These are phyloP conservation scores for Mesitornis unicolor DNA, from an alignment of 2,113 vertebrate species.

Conservation along the genomic window DNA sequence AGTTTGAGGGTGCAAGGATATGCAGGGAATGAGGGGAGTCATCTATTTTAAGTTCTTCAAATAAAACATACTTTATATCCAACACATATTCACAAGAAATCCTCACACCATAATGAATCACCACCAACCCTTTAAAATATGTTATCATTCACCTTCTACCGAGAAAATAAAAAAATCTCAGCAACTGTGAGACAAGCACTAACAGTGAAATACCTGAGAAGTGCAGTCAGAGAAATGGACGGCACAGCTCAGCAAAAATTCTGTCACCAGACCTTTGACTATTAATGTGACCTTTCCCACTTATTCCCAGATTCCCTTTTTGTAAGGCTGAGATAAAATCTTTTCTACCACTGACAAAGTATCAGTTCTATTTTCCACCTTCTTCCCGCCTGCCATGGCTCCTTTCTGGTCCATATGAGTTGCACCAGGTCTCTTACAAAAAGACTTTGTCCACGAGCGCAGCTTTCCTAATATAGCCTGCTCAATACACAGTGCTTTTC, in stretches of 20 bases:
- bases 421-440: background rate
- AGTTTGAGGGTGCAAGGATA: fast-evolving
- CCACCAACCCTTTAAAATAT: background rate
- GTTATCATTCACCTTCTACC: background rate
- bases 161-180: background rate
- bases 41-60: background rate
- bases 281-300: background rate
- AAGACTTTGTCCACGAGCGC: background rate
- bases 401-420: background rate
- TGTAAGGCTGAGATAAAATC: background rate
- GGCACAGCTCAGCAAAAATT: background rate
- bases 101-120: background rate
- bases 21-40: fast-evolving
- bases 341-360: background rate
- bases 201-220: background rate
- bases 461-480: background rate
- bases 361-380: background rate
- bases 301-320: background rate
- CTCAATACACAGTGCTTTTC: background rate
- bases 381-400: background rate
- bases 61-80: background rate
- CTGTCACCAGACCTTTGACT: background rate
- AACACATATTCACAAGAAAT: background rate
- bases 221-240: background rate
- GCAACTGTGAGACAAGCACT: background rate